phyloP scores from a whole-genome alignment of 2,888 invertebrate species.

The Scrobipalpa atriplicella region DNA sequence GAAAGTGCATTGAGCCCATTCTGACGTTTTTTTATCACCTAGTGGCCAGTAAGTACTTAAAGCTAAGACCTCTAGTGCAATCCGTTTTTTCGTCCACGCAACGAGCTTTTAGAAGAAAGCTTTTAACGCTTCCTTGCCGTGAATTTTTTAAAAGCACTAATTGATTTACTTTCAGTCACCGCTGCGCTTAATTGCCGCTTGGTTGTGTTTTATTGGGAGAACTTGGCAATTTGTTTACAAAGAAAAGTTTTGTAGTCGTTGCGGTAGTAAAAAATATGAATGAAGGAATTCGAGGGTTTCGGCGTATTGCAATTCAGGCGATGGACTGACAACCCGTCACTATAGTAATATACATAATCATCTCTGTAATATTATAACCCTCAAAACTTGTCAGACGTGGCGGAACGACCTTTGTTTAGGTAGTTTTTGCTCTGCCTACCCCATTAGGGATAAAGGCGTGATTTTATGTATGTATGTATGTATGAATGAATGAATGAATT shows the following conservation, averaged over 20 bases:
- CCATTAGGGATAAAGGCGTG: too few species aligned
- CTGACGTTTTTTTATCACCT: too few species aligned
- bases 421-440: too few species aligned
- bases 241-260: slow-evolving; percentile 4
- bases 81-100: slow-evolving; percentile 4
- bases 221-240: slow-evolving; percentile 18
- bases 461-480: too few species aligned
- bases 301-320: too few species aligned
- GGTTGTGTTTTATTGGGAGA: neutral
- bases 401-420: too few species aligned
- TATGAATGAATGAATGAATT: too few species aligned
- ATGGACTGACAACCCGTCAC: too few species aligned
- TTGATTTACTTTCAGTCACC: slow-evolving; percentile 31
- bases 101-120: slow-evolving; percentile 28
- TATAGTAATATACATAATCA: too few species aligned
- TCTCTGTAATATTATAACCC: too few species aligned
- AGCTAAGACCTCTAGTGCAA: neutral
- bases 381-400: too few species aligned
- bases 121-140: slow-evolving; percentile 25
- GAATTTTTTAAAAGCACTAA: slow-evolving; percentile 34
- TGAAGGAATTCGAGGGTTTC: neutral
- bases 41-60: neutral
- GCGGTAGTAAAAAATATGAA: neutral
- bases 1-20: too few species aligned
- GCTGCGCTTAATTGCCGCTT: slow-evolving; percentile 24